Base-by-base conservation (phyloP, 2,888 invertebrate species). In the Caenorhabditis imperialis region DNA sequence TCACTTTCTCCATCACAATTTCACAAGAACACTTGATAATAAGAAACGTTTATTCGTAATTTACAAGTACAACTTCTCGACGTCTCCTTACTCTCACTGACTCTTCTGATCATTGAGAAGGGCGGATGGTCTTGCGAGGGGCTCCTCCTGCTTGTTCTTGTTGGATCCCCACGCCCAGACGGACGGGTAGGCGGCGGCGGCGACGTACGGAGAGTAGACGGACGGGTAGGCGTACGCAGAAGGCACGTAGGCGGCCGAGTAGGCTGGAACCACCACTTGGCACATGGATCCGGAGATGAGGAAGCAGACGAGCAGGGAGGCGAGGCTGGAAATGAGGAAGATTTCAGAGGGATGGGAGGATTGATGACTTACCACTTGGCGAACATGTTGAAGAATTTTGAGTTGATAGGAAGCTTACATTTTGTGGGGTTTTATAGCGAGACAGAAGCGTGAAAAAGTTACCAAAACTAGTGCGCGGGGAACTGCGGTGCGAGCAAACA, bases 131-230 rank as follows among this genome's bases (percentile, higher is more conserved):
- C 65, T 22, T 35, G 65, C 57, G 55, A 67, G 57, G 20, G 67
- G 57, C 50, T 48, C 63, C 30, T 27, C 50, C 37, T 67, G 57
- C 67, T 67, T 67, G 33, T 67, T 67, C 60, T 69, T 69, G 54
- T 69, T 69, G 27, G 69, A 69, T 69, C 69, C 69, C 69, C 69
- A 69, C 10, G 60, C 69, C 60, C 60, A 69, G 47, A 69, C 58
- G 35, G 69, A 45, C 53, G 69, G 69, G 22, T 69, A 69, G 35
- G 69, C 69, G 18, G 69, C 69, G 27, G 58, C 58, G 33, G 69
- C 69, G 16, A 60, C 69, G 47, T 69, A 69, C 44, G 69, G 69
- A 53, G 69, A 69, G 38, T 67, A 67, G 37, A 67, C 67, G 6
- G 67, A 67, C 44, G 67, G 67, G 30, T 67, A 67, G 44, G 57